Evolutionary conservation across 2,113 vertebrate genomes (phyloP), one percentile per base, ranked within the genome.

Genomic region (Callorhinus ursinus): DNA sequence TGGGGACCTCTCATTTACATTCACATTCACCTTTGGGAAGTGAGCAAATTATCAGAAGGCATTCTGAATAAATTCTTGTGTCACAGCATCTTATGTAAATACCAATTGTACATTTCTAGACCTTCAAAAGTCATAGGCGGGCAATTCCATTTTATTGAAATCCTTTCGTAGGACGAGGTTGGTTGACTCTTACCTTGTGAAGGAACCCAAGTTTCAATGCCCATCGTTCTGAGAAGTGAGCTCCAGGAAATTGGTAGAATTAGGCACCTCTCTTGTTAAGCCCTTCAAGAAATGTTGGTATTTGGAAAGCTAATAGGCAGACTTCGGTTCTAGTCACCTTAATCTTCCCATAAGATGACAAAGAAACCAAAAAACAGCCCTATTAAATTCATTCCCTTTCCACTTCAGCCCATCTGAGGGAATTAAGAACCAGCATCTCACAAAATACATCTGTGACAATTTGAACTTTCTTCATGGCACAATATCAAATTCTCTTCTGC

Each of bases 401-500:
- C 79, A 57, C 69, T 80, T 94, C 7, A 57, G 36, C 69, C 63
- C 12, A 65, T 84, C 87, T 22, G 79, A 76, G 51, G 9, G n/a
- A 88, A 90, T 86, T 89, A 81, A 95, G 36, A 85, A 51, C 46
- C 15, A 79, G 53, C 36, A 51, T 85, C 92, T 72, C 16, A 82
- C 11, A 93, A 90, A 95, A 85, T 77, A 15, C 49, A 3, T 63
- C 83, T 82, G 96, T 97, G 97, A 96, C 95, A 91, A 33, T 86
- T 79, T 63, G 82, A 96, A 79, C 90, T 92, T 96, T 90, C 51
- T 97, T 81, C 46, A 18, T 69, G 88, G 83, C 65, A 89, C 31
- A 83, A 14, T 51, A 86, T 86, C 79, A 65, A 61, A 88, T 96
- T 97, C 90, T 83, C 65, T 93, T 77, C 84, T 79, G 28, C 81